Evolutionary conservation across 2,113 vertebrate species (phyloP).

Genomic region (Myotis lucifugus): DNA sequence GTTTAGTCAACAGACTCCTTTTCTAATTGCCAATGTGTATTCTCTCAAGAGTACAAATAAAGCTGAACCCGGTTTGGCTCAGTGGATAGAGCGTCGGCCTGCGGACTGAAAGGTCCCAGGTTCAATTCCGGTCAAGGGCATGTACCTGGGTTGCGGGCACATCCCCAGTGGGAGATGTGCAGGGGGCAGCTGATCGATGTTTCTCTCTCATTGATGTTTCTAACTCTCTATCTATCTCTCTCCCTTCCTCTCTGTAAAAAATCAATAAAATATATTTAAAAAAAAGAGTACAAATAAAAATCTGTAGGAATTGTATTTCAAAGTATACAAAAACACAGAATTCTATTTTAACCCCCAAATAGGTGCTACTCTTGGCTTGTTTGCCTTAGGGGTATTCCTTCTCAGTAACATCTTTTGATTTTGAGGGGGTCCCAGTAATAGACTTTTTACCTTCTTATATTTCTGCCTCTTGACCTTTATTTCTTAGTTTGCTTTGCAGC

Average conservation of each 20-base stretch:
- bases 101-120: no score
- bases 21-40: conserved; percentile 9
- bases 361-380: neutral
- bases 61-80: no score
- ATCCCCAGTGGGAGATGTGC: no score
- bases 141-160: no score
- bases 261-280: no score
- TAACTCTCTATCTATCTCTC: no score
- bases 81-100: no score
- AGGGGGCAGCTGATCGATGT: no score
- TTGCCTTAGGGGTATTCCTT: neutral
- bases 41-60: neutral
- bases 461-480: conserved; percentile 47
- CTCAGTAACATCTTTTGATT: conserved; percentile 27
- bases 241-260: no score
- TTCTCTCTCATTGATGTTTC: no score
- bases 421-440: neutral
- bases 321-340: conserved; percentile 5
- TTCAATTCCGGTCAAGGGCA: no score
- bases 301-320: neutral
- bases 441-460: neutral
- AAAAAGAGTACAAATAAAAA: neutral
- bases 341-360: neutral
- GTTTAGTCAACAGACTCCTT: neutral
- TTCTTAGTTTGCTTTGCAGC: neutral